Conservation (phyloP, 2,797 vertebrate genomes). For the Gadopsis marmoratus region DNA sequence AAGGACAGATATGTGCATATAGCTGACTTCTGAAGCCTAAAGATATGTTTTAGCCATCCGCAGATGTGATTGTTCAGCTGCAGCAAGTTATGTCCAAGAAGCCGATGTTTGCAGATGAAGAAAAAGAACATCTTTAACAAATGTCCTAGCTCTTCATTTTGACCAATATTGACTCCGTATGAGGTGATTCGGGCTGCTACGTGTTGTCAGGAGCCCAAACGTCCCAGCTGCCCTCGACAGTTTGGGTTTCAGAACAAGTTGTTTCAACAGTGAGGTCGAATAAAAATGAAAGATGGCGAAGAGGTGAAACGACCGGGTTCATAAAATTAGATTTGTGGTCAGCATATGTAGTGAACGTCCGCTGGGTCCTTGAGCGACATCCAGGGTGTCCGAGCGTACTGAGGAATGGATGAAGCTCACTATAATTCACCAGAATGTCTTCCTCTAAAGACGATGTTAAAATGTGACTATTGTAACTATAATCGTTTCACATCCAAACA, state of each 20-base stretch:
- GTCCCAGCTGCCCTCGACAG: neutral
- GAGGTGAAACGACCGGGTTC: constrained; percentile 26
- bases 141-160: neutral
- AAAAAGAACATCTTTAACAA: neutral
- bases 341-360: constrained; percentile 15
- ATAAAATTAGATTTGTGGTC: constrained; percentile 43
- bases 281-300: constrained; percentile 66
- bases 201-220: neutral
- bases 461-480: neutral
- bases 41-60: neutral
- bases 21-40: neutral
- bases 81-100: neutral
- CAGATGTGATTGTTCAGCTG: neutral
- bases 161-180: neutral
- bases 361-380: constrained; percentile 12
- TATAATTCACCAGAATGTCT: constrained; percentile 20
- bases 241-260: constrained; percentile 19
- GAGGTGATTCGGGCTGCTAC: neutral
- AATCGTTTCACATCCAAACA: neutral
- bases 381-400: neutral
- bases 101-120: neutral
- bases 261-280: constrained; percentile 12
- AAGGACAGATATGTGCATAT: neutral
- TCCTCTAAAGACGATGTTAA: neutral
- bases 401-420: neutral